These are phyloP conservation scores for Ceraclea dissimilis DNA, from an alignment of 2,888 invertebrate species.

Conservation along the genomic window DNA sequence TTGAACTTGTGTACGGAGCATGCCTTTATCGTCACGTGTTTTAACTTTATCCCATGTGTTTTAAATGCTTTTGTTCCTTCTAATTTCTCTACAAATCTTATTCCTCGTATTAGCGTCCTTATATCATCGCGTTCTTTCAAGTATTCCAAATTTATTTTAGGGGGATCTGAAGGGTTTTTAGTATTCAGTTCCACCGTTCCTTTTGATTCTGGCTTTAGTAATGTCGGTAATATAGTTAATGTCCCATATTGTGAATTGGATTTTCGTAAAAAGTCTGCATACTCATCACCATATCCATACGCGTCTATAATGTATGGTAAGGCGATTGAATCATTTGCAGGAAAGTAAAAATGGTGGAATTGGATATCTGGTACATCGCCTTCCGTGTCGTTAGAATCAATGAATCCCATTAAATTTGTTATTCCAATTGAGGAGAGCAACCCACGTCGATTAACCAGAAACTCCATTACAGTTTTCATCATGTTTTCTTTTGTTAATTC, in stretches of 20 bases:
- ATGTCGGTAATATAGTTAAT: constrained; percentile 35
- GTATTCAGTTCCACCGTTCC: constrained; percentile 50
- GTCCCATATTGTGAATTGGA: constrained; percentile 33
- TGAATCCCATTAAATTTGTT: constrained; percentile 43
- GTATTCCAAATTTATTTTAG: constrained; percentile 57
- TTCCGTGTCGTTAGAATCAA: constrained; percentile 38
- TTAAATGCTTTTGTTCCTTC: constrained; percentile 37
- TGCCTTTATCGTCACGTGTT: constrained; percentile 32
- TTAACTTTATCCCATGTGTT: constrained; percentile 33
- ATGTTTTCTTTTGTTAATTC: constrained; percentile 24
- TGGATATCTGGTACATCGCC: constrained; percentile 46
- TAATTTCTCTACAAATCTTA: constrained; percentile 36
- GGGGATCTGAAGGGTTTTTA: constrained; percentile 49
- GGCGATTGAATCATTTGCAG: constrained; percentile 30
- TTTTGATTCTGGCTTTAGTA: constrained; percentile 44
- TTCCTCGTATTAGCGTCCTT: constrained; percentile 37
- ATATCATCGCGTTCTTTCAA: constrained; percentile 49
- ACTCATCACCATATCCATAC: constrained; percentile 32
- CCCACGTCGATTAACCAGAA: constrained; percentile 44
- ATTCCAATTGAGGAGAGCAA: constrained; percentile 39
- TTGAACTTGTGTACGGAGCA: constrained; percentile 33
- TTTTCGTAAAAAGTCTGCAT: constrained; percentile 29
- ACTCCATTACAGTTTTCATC: constrained; percentile 36
- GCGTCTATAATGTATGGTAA: constrained; percentile 29
- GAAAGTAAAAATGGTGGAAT: constrained; percentile 36